Evolutionary conservation across 2,113 vertebrate species (phyloP), one percentile per base, ranked within the genome.

Genomic region (Hippocampus comes): DNA sequence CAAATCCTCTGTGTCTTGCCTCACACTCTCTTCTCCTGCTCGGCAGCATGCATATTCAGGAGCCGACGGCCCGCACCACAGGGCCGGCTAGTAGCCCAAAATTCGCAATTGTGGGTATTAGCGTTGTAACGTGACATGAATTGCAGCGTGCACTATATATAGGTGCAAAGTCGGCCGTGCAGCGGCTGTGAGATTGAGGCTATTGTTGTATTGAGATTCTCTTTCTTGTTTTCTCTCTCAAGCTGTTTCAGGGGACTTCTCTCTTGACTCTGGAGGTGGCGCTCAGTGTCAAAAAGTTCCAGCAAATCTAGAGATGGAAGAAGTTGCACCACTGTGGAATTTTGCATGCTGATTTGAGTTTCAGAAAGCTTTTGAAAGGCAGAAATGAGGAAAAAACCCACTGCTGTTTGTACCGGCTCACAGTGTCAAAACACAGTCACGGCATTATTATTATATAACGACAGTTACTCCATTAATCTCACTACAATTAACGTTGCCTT

Each of bases 1-100:
- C 91, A 92, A 93, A 92, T 92, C 91, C 91, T 91, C 86, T 85
- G 90, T 86, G 88, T 89, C 90, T 90, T 75, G 79, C 80, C 86
- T 86, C 86, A 81, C 68, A 76, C 82, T 87, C 82, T 87, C 80
- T 87, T 81, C 73, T 80, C 75, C 84, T 41, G 66, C 87, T 82
- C 77, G 61, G 75, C 75, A 70, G 78, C 82, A 90, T 91, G 87
- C 91, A 93, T 91, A 90, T 93, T 92, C 90, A 92, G 83, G 73
- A 91, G 87, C 78, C 72, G 56, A 57, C 74, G 69, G 79, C 71
- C 64, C 49, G 75, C 25, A 60, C 84, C 84, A 71, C 81, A 69
- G 78, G 86, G 84, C 86, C 56, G 76, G 71, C 68, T 83, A 80
- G 78, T 75, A 79, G 68, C 80, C 84, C 84, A 86, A 89, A 91